Evolutionary conservation across 2,797 vertebrate species (phyloP).

Genomic region (Sebastes wilsoni): DNA sequence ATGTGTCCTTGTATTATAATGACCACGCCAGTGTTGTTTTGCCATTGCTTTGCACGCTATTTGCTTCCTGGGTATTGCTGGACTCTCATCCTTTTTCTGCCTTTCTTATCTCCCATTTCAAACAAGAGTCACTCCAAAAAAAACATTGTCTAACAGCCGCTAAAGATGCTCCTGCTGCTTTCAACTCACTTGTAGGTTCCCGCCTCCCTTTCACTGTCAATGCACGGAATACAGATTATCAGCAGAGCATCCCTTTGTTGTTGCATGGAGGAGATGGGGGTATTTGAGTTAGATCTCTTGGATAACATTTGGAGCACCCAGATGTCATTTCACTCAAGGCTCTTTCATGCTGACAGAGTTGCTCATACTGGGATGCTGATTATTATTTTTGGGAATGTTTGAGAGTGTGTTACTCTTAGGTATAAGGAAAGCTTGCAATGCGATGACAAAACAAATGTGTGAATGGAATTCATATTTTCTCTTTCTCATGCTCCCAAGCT

Average conservation of each 20-base stretch:
- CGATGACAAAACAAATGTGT: conserved; percentile 1
- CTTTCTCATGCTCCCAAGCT: conserved; percentile 1
- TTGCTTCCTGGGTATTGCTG: conserved; percentile 40
- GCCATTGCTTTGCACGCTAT: conserved; percentile 68
- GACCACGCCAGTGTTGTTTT: conserved; percentile 43
- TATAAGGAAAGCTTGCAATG: neutral
- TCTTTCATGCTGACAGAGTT: conserved; percentile 68
- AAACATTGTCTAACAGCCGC: conserved; percentile 65
- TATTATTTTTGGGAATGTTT: conserved; percentile 45
- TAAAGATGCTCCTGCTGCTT: conserved; percentile 60
- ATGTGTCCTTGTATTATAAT: conserved; percentile 20
- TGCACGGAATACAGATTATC: conserved; percentile 82
- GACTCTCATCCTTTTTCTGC: conserved; percentile 49
- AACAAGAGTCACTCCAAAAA: conserved; percentile 63
- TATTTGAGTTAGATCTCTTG: conserved; percentile 81
- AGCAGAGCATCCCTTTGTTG: conserved; percentile 78
- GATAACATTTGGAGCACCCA: conserved; percentile 76
- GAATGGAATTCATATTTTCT: conserved; percentile 15
- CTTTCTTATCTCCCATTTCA: conserved; percentile 74
- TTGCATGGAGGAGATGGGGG: conserved; percentile 76
- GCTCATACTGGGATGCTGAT: conserved; percentile 50
- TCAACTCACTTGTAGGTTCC: conserved; percentile 37
- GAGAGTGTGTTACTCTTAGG: neutral
- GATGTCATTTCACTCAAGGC: conserved; percentile 72
- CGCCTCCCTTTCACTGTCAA: conserved; percentile 58